These are phyloP conservation scores for Lerista edwardsae DNA, from an alignment of 2,797 vertebrate genomes.

Conservation along the genomic window DNA sequence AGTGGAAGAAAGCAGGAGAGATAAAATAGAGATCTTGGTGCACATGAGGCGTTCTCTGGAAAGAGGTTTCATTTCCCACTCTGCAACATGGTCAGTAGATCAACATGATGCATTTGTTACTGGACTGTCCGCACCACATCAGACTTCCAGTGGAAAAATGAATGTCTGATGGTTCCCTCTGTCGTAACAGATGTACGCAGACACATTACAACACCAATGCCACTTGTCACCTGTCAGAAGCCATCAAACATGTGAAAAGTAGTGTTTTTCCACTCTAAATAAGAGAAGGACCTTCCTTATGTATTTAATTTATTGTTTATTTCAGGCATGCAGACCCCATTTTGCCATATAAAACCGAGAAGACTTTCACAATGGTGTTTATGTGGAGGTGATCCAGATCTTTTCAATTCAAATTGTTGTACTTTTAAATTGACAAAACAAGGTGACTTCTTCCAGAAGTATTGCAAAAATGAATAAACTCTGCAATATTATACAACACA, in stretches of 20 bases:
- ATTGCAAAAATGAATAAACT: not conserved
- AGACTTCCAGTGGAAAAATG: not conserved
- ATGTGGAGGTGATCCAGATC: too few species aligned
- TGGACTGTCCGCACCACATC: not conserved
- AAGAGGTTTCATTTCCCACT: not conserved
- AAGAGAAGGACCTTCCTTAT: too few species aligned
- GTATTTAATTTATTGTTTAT: too few species aligned
- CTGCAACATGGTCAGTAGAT: not conserved
- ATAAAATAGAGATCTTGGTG: not conserved
- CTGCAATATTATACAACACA: too few species aligned
- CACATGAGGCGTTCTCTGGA: not conserved
- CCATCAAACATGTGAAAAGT: too few species aligned
- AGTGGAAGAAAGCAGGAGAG: accelerated
- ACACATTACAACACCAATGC: too few species aligned
- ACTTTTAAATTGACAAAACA: not conserved
- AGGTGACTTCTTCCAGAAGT: not conserved
- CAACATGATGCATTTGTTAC: not conserved
- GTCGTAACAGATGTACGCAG: not conserved
- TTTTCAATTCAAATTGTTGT: not conserved
- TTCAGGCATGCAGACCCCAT: too few species aligned
- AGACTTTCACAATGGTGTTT: too few species aligned
- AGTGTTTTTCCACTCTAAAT: too few species aligned
- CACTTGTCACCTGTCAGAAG: too few species aligned
- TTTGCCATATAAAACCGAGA: too few species aligned
- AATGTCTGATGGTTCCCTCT: not conserved